phyloP scores from a whole-genome alignment of 1,140 invertebrate species.

The Eurosta solidaginis region DNA sequence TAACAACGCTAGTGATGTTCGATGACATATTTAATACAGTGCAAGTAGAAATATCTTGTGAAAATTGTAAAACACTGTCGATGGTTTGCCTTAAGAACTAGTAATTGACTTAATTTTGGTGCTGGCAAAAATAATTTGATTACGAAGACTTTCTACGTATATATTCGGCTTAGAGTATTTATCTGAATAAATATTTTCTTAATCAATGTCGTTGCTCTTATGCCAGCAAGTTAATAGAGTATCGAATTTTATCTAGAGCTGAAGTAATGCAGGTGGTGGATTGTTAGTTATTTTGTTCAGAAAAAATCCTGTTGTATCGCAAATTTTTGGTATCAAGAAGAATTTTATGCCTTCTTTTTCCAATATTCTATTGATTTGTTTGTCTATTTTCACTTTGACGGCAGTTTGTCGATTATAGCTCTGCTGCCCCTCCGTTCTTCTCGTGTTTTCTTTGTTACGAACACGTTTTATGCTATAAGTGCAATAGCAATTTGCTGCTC shows the following conservation, averaged over 20 bases:
- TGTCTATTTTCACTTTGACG: background rate
- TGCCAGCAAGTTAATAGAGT: too few relatives aligned
- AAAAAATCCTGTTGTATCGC: too few relatives aligned
- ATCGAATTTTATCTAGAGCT: too few relatives aligned
- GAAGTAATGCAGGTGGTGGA: too few relatives aligned
- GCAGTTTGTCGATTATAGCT: background rate
- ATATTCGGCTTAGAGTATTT: too few relatives aligned
- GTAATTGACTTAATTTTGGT: background rate
- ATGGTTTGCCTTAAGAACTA: background rate
- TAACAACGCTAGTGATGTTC: background rate
- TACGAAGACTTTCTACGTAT: too few relatives aligned
- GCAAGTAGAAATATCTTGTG: background rate
- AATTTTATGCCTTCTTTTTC: background rate
- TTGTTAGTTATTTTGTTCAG: background rate
- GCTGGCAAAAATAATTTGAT: too few relatives aligned
- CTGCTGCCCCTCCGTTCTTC: background rate
- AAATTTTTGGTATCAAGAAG: too few relatives aligned
- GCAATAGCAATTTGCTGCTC: background rate
- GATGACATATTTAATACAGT: background rate
- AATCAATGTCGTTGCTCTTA: too few relatives aligned
- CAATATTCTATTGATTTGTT: background rate
- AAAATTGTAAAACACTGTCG: too few relatives aligned
- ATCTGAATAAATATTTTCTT: too few relatives aligned
- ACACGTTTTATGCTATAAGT: background rate
- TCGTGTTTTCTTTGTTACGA: constrained; percentile 4